Percentiles rank a stretch among this genome's conserved stretches.
These are phyloP conservation scores for Coregonus clupeaformis DNA, from an alignment of 2,113 vertebrate species.

Conservation along the genomic window DNA sequence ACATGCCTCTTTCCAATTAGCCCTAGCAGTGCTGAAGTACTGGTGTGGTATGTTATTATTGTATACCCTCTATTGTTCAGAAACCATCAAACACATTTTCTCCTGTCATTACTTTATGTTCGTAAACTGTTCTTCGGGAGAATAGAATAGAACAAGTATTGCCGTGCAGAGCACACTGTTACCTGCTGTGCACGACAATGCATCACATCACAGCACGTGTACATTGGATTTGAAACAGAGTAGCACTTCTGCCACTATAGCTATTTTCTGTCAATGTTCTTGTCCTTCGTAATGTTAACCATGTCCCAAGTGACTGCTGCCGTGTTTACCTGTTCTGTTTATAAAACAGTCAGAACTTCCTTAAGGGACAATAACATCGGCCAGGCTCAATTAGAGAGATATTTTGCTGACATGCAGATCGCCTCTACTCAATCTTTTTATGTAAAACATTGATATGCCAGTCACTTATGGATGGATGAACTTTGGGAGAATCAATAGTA, in stretches of 20 bases:
- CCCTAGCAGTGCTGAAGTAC: slow-evolving; percentile 40
- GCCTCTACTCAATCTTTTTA: slow-evolving; percentile 72
- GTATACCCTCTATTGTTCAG: slow-evolving; percentile 3
- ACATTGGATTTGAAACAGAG: slow-evolving; percentile 34
- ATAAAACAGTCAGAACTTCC: slow-evolving; percentile 71
- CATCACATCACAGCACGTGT: slow-evolving; percentile 15
- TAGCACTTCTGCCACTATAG: slow-evolving; percentile 18
- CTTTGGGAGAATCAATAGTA: slow-evolving; percentile 85
- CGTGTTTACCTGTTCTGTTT: slow-evolving; percentile 67
- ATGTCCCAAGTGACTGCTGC: slow-evolving; percentile 69
- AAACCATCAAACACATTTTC: slow-evolving; percentile 4
- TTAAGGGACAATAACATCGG: slow-evolving; percentile 71
- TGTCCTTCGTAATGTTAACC: slow-evolving; percentile 71
- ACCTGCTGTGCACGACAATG: slow-evolving; percentile 6
- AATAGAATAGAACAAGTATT: background rate
- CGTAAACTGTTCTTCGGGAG: too few relatives aligned
- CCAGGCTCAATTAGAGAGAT: slow-evolving; percentile 72
- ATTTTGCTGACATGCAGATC: slow-evolving; percentile 78
- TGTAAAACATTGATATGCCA: slow-evolving; percentile 84
- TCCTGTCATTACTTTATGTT: background rate
- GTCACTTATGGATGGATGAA: slow-evolving; percentile 89
- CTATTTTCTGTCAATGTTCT: slow-evolving; percentile 44
- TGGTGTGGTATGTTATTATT: slow-evolving; percentile 31
- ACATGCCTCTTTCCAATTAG: slow-evolving; percentile 53
- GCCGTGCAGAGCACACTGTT: background rate